phyloP scores from a whole-genome alignment of 2,888 invertebrate genomes.

The Aplocera efformata region DNA sequence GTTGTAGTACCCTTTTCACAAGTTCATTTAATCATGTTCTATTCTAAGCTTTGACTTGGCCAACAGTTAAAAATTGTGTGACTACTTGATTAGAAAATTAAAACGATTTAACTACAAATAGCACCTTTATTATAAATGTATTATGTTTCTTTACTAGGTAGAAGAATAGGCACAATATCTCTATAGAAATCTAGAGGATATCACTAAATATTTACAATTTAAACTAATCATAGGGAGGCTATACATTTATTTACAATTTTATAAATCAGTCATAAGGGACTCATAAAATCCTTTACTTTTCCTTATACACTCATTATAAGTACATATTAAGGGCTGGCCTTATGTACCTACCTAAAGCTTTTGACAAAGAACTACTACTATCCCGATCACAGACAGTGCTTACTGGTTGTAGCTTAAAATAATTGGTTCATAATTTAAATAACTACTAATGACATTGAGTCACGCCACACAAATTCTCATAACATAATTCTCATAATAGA shows the following conservation, averaged over 20 bases:
- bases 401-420: not conserved
- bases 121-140: constrained; percentile 43
- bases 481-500: too few species aligned
- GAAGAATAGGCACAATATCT: too few species aligned
- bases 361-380: not conserved
- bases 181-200: constrained; percentile 12
- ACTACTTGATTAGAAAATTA: constrained; percentile 17
- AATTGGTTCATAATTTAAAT: not conserved
- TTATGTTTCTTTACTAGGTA: too few species aligned
- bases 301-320: too few species aligned
- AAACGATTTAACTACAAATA: constrained; percentile 27
- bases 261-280: too few species aligned
- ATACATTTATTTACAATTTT: not conserved
- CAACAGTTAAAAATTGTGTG: constrained; percentile 1
- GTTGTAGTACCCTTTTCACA: too few species aligned
- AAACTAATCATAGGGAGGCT: not conserved
- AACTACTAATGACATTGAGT: too few species aligned
- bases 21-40: too few species aligned
- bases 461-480: too few species aligned
- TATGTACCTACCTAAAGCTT: constrained; percentile 5
- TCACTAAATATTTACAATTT: constrained; percentile 2
- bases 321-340: not conserved
- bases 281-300: constrained; percentile 1
- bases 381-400: constrained; percentile 14
- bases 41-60: constrained; percentile 8